Evolutionary conservation across 2,797 vertebrate species (phyloP), one percentile per base, ranked within the genome.

Genomic region (Leucoraja ocellata): DNA sequence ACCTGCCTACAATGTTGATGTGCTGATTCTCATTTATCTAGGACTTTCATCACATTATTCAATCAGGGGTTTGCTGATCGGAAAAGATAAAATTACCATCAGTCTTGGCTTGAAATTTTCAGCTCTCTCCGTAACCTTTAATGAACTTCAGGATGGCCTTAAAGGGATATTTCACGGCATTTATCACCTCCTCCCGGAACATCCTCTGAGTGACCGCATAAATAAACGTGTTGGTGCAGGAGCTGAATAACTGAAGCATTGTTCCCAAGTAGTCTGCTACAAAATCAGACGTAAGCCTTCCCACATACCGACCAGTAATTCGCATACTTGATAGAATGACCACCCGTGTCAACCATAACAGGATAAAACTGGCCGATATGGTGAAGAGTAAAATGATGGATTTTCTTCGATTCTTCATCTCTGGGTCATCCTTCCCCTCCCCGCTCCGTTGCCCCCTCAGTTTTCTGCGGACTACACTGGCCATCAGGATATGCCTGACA

Each of bases 141-240:
- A 81, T 46, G 46, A 46, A 46, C 28, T 61, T 84, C 46, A 13
- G 46, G 11, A n/a, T n/a, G 81, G 9, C 25, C 10, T 11, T 84
- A 13, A 84, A 28, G 21, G 10, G 54, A 84, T 0, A 84, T 61
- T 77, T 61, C 81, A 23, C 79, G n/a, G 10, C 28, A 5, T 61
- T 61, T 11, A 25, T 58, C 80, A 83, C 9, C 46, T 83, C 80
- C 80, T 83, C 46, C 25, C 80, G 23, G 80, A 81, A 54, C 6
- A 54, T 81, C 11, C 18, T 54, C 79, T 81, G 79, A 18, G 79
- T 25, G 39, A 81, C 18, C 8, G 79, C 18, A 39, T 81, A 54
- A 46, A 81, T 81, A 81, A 81, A 54, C 21, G 36, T 81, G 79
- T 81, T 81, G 79, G 79, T 81, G 18, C 79, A 81, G 79, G 79